Conservation (phyloP, 1,140 invertebrate genomes). For the Acyrthosiphon pisum region DNA sequence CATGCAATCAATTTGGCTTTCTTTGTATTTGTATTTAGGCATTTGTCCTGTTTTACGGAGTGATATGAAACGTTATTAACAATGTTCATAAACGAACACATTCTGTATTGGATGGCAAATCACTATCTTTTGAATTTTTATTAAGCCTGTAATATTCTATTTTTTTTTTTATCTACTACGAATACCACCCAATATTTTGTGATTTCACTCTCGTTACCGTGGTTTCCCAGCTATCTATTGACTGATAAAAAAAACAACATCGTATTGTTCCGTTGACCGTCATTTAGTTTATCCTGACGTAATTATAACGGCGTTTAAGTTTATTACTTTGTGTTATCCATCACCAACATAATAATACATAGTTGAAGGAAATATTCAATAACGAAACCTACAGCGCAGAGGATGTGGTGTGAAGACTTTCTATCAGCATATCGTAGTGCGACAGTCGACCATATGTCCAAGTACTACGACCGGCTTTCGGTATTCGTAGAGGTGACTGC, state of each 20-base stretch:
- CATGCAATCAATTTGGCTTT: too few relatives aligned
- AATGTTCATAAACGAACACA: too few relatives aligned
- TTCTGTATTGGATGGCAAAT: too few relatives aligned
- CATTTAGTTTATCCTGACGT: not conserved
- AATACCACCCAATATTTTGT: not conserved
- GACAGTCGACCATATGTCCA: not conserved
- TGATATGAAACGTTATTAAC: too few relatives aligned
- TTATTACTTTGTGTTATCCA: not conserved
- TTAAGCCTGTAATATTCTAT: too few relatives aligned
- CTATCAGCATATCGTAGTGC: not conserved
- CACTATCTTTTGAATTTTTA: too few relatives aligned
- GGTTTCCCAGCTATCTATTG: not conserved
- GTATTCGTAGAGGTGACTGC: not conserved
- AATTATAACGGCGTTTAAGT: not conserved
- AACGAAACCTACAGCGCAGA: not conserved
- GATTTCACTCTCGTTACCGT: not conserved
- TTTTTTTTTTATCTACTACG: too few relatives aligned
- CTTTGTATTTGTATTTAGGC: too few relatives aligned
- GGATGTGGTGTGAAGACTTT: constrained; percentile 30
- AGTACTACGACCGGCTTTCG: not conserved
- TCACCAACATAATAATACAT: not conserved
- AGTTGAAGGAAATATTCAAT: not conserved
- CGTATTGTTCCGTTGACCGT: not conserved
- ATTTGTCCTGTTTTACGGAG: too few relatives aligned
- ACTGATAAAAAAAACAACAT: not conserved